Conservation (phyloP, 2,797 vertebrate genomes). For the Chrosomus eos region DNA sequence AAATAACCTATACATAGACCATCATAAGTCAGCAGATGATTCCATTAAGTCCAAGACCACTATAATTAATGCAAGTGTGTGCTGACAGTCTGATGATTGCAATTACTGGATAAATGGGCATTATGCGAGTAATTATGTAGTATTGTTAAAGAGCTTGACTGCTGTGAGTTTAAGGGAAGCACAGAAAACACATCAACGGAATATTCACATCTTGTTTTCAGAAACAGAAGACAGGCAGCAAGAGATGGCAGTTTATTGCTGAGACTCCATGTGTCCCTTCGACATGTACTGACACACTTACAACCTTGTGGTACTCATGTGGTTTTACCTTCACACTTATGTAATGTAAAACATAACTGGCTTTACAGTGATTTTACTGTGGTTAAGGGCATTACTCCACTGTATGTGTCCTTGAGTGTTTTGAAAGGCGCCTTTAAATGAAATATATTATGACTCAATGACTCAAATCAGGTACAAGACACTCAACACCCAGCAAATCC, state of each 20-base stretch:
- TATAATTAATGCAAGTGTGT: conserved; percentile 38
- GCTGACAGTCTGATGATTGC: conserved; percentile 42
- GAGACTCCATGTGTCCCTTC: not conserved
- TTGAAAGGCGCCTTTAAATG: too few relatives aligned
- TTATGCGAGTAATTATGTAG: conserved; percentile 42
- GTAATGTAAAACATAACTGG: not conserved
- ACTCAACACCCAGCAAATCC: not conserved
- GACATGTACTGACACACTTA: not conserved
- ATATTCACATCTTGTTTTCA: conserved; percentile 16
- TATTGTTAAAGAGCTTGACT: conserved; percentile 43
- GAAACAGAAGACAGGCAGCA: conserved; percentile 6
- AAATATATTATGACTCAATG: not conserved
- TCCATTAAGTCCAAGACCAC: conserved; percentile 14
- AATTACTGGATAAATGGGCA: conserved; percentile 41
- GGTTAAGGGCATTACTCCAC: not conserved
- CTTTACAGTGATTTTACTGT: not conserved
- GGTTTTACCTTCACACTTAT: not conserved
- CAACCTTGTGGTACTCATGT: not conserved
- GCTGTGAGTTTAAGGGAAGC: conserved; percentile 21
- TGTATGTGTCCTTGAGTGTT: too few relatives aligned
- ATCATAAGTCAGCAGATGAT: conserved; percentile 43
- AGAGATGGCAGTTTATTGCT: not conserved
- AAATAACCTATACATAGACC: conserved; percentile 19
- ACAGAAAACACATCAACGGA: not conserved
- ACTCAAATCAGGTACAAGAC: not conserved